phyloP scores from a whole-genome alignment of 2,113 vertebrate species.

The Lathamus discolor region DNA sequence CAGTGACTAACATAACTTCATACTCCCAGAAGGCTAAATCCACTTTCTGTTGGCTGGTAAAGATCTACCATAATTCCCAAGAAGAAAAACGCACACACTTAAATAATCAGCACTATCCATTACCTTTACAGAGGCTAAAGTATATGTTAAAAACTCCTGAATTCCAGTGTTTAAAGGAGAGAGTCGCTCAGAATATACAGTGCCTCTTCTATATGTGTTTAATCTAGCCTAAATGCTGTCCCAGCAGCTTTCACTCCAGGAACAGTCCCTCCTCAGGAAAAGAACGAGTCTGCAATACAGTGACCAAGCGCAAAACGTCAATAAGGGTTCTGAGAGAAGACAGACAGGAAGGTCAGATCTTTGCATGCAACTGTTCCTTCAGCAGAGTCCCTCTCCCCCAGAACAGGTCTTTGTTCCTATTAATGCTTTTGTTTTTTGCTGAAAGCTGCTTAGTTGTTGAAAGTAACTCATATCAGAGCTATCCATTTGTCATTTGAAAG shows the following conservation, averaged over 20 bases:
- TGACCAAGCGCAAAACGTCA: neutral
- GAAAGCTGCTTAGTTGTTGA: neutral
- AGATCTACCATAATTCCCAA: neutral
- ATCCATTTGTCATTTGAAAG: neutral
- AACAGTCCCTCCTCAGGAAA: neutral
- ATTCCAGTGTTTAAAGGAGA: neutral
- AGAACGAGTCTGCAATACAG: fast-evolving
- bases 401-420: neutral
- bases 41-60: neutral
- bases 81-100: neutral
- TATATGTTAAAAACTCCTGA: neutral
- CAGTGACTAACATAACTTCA: neutral
- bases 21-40: neutral
- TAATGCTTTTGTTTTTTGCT: neutral
- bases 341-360: neutral
- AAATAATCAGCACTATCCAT: neutral
- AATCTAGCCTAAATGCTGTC: neutral
- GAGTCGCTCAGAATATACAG: neutral
- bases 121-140: neutral
- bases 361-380: neutral
- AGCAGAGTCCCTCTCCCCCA: neutral
- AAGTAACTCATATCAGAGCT: conserved; percentile 24
- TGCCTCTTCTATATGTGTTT: neutral
- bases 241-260: neutral
- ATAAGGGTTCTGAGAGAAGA: neutral